Percentiles rank a stretch among this genome's conserved stretches.
These are phyloP conservation scores for Phorcus lineatus DNA, from an alignment of 2,888 invertebrate species.

Conservation along the genomic window DNA sequence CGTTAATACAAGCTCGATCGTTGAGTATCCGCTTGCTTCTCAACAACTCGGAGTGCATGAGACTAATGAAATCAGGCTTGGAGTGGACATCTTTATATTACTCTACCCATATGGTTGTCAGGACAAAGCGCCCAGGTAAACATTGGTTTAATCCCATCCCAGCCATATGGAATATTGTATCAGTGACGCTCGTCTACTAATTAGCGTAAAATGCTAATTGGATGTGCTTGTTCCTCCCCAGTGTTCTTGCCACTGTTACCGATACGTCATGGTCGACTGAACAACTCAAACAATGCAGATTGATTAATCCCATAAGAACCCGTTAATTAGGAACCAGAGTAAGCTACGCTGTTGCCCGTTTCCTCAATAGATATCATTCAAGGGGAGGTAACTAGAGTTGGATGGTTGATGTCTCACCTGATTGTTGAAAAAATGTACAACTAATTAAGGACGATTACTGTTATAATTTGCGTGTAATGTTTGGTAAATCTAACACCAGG, in stretches of 20 bases:
- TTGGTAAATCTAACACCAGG: not conserved
- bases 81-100: not conserved
- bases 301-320: slow-evolving; percentile 5
- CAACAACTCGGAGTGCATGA: too few relatives aligned
- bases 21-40: too few relatives aligned
- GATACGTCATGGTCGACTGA: not conserved
- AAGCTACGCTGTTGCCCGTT: not conserved
- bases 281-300: not conserved
- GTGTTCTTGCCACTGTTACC: too few relatives aligned
- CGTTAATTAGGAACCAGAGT: not conserved
- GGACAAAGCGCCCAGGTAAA: not conserved
- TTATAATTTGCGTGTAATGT: slow-evolving; percentile 1
- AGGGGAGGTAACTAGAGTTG: not conserved
- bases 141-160: not conserved
- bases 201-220: slow-evolving; percentile 10
- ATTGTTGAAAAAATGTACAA: not conserved
- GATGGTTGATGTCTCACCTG: not conserved
- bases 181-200: not conserved
- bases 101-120: not conserved
- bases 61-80: not conserved
- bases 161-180: not conserved
- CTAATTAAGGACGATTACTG: not conserved
- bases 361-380: not conserved
- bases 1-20: too few relatives aligned
- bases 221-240: not conserved